Evolutionary conservation across 2,797 vertebrate genomes (phyloP), one percentile per base, ranked within the genome.

Genomic region (Danionella dracula): DNA sequence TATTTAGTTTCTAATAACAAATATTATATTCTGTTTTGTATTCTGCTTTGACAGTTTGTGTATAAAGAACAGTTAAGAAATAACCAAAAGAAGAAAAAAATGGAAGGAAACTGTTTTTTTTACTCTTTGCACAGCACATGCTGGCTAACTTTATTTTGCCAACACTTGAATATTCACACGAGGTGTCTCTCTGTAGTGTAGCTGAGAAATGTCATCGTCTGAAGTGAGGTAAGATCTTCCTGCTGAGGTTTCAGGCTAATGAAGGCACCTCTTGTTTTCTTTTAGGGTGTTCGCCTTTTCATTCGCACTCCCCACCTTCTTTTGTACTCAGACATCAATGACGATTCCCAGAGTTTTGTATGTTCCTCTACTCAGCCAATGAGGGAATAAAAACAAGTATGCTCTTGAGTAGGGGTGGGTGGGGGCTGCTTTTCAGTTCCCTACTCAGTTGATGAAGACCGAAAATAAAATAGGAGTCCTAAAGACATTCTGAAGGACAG

Each of bases 371-470:
- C 54, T 64, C 29, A 37, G 49, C 16, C 17, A 19, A 20, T 2
- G 35, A 68, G 41, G 38, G 54, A 64, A 68, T 41, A 42, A 57
- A 56, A 44, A 49, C 57, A 74, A 68, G 58, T 50, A 50, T 50
- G 64, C 11, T 8, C 49, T 55, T 51, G 50, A 71, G n/a, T n/a
- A 4, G 48, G 35, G 5, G 8, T 5, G 44, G 13, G 40, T 10
- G 37, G 20, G 13, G 31, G 35, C 46, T 12, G 21, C 29, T 56
- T 44, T 70, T 66, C 42, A 61, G 60, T 53, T 66, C 35, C 49
- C 9, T 3, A 63, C 40, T n/a, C 10, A 31, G 6, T 29, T 1
- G 16, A 46, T 21, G 15, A 50, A n/a, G n/a, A n/a, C n/a, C 58
- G 31, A 7, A 13, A 68, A 29, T 41, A 23, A 23, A 34, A 17